Evolutionary conservation across 2,113 vertebrate species (phyloP).

Genomic region (Siniperca knerii): DNA sequence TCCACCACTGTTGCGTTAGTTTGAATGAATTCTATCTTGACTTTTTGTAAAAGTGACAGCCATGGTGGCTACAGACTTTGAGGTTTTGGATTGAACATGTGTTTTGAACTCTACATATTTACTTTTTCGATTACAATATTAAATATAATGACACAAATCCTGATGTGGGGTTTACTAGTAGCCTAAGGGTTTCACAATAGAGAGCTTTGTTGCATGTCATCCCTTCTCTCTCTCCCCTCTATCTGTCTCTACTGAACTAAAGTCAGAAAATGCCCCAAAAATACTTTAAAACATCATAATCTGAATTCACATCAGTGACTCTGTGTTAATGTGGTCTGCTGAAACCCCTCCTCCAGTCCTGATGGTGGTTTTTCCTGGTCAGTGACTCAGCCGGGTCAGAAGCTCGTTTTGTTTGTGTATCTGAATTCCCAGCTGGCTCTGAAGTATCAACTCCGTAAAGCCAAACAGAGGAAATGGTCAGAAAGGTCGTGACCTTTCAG

Average conservation of each 20-base stretch:
- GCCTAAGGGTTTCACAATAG: too few species aligned
- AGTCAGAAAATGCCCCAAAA: not conserved
- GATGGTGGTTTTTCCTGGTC: not conserved
- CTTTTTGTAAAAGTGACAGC: too few species aligned
- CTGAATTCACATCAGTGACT: not conserved
- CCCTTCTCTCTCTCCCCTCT: not conserved
- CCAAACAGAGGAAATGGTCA: slow-evolving; percentile 42
- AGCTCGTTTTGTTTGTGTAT: slow-evolving; percentile 37
- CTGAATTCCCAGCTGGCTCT: slow-evolving; percentile 59
- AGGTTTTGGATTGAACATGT: not conserved
- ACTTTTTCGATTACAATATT: not conserved
- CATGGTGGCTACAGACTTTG: too few species aligned
- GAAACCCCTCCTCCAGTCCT: not conserved
- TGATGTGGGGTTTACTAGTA: too few species aligned
- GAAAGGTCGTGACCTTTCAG: slow-evolving; percentile 45
- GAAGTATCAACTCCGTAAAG: slow-evolving; percentile 43
- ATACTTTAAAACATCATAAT: not conserved
- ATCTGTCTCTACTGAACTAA: too few species aligned
- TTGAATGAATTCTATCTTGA: not conserved
- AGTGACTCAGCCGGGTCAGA: not conserved
- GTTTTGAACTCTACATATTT: not conserved
- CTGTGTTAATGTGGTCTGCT: not conserved
- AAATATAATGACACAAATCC: not conserved
- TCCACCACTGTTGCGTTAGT: not conserved
- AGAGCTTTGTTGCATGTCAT: too few species aligned